Base-by-base conservation (phyloP, 2,797 vertebrate genomes). In the Chelon auratus region DNA sequence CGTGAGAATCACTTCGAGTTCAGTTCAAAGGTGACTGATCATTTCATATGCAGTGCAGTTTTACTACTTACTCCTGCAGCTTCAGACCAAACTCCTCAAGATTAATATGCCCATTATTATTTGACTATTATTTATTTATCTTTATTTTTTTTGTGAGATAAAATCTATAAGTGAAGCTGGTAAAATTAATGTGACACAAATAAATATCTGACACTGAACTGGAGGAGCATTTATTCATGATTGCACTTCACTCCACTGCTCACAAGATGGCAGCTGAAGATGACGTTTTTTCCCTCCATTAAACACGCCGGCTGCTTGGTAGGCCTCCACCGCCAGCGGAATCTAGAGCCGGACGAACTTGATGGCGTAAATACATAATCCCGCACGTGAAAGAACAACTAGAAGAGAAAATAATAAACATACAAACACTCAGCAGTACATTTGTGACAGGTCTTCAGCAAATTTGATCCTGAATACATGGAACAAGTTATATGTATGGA, bases 221-320 rank as follows among this genome's bases (percentile, higher is more conserved):
- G 30, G 5, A 33, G 7, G 5, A 8, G 30, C 30, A 39, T 11
- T 47, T 47, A 47, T 33, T 33, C 30, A 4, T 67, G 33, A 10
- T n/a, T 88, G 86, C 70, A 82, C 22, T 86, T 86, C 55, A 55
- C 43, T 36, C 2, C 0, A 3, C 8, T 69, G 54, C n/a, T 55
- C 91, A 92, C 86, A 70, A 80, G 92, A 72, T 83, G 92, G 84
- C 81, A 89, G 83, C 15, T 61, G 68, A 77, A 67, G 71, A 75
- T 72, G 30, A 62, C 22, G 3, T 65, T 77, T 26, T 26, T 83
- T 7, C 13, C 53, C 39, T 73, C 24, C 22, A 37, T 53, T 26
- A 2, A 47, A 24, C 51, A 30, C 26, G 33, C 30, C 13, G 17
- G 50, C 45, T 69, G 45, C 36, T 48, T 30, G 47, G 17, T 61